Conservation (phyloP, 2,113 vertebrate species). For the Tachycineta bicolor region DNA sequence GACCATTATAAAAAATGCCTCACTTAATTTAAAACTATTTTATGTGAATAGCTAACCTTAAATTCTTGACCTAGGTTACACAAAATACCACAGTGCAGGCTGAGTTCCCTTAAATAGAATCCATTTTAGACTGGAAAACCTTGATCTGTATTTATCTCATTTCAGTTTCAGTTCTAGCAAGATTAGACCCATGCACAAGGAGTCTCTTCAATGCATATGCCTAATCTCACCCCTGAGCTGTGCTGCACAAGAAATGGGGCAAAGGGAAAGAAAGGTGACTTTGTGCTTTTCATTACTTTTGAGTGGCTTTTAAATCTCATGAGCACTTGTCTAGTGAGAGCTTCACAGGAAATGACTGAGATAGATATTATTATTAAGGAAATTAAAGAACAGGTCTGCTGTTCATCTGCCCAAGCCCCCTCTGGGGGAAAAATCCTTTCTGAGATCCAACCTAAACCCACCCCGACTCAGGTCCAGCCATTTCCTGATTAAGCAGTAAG, state of each 20-base stretch:
- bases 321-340: not conserved
- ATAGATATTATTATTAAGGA: not conserved
- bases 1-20: not conserved
- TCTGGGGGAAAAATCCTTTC: not conserved
- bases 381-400: not conserved
- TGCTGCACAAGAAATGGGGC: not conserved
- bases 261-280: not conserved
- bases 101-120: not conserved
- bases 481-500: not conserved
- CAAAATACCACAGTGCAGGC: not conserved
- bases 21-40: not conserved
- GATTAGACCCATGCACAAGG: not conserved
- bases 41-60: constrained; percentile 1
- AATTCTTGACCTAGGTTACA: not conserved
- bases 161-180: not conserved
- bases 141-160: not conserved
- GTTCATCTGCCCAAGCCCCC: not conserved
- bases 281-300: not conserved
- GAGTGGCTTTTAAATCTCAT: not conserved
- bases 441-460: not conserved
- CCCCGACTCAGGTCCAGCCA: not conserved
- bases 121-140: not conserved
- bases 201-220: not conserved
- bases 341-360: not conserved
- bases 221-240: not conserved